Percentiles rank a stretch among this genome's conserved stretches.
Evolutionary conservation across 1,140 invertebrate species (phyloP).

Genomic region (Drosophila navojoa): DNA sequence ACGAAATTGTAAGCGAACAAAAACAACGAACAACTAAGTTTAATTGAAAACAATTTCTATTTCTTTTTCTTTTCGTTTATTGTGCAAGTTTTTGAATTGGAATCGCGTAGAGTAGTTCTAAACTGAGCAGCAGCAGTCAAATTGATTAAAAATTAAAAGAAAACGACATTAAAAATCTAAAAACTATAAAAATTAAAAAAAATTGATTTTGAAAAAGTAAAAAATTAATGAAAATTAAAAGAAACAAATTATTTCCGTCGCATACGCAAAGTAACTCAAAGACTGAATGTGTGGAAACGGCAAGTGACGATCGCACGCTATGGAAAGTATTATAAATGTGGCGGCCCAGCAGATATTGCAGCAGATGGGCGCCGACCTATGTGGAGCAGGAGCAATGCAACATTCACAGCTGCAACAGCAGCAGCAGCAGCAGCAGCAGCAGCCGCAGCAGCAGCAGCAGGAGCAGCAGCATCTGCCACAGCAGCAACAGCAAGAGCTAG

Average conservation of each 20-base stretch:
- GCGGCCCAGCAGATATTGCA: constrained; percentile 66
- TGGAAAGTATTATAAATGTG: constrained; percentile 69
- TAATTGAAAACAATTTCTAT: constrained; percentile 76
- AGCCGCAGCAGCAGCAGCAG: constrained; percentile 33
- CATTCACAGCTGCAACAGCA: constrained; percentile 24
- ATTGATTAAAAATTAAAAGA: constrained; percentile 19
- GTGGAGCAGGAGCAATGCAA: constrained; percentile 19
- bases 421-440: constrained; percentile 36
- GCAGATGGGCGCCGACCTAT: constrained; percentile 55
- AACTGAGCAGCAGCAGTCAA: constrained; percentile 48
- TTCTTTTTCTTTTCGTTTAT: constrained; percentile 81
- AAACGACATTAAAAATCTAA: background rate
- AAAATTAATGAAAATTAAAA: constrained; percentile 7
- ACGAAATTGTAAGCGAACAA: constrained; percentile 32
- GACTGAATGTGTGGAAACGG: constrained; percentile 53
- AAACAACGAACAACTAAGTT: constrained; percentile 35
- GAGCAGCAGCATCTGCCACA: constrained; percentile 43
- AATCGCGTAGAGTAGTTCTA: constrained; percentile 57
- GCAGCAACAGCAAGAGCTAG: constrained; percentile 18
- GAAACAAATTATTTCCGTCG: constrained; percentile 54
- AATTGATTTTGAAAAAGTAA: constrained; percentile 16
- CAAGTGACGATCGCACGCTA: constrained; percentile 31
- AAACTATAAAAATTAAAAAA: too few relatives aligned
- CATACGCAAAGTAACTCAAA: constrained; percentile 40
- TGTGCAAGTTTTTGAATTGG: constrained; percentile 77